These are phyloP conservation scores for Acronicta aceris DNA, from an alignment of 2,888 invertebrate species.

Conservation along the genomic window DNA sequence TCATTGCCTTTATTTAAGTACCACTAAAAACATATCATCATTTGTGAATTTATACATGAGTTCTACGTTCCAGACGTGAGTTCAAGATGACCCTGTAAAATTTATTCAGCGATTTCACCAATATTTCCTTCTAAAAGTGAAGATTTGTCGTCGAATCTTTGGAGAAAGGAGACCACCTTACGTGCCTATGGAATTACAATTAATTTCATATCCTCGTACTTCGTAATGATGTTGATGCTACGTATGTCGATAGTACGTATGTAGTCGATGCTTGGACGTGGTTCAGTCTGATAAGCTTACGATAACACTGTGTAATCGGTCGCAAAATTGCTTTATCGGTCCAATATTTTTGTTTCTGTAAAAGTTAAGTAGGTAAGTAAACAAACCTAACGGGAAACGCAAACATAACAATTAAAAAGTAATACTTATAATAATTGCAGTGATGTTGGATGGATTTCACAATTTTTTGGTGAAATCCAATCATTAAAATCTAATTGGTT, in stretches of 20 bases:
- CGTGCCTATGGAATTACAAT: slow-evolving; percentile 77
- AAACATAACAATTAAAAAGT: too few relatives aligned
- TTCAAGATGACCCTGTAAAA: slow-evolving; percentile 10
- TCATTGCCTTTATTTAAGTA: too few relatives aligned
- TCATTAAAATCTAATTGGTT: too few relatives aligned
- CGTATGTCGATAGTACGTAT: slow-evolving; percentile 8
- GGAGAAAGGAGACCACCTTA: slow-evolving; percentile 78
- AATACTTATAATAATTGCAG: neutral
- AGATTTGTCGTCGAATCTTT: slow-evolving; percentile 67
- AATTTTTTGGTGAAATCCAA: too few relatives aligned
- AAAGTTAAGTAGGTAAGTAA: slow-evolving; percentile 2
- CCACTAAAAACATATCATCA: too few relatives aligned
- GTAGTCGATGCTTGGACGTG: slow-evolving; percentile 24
- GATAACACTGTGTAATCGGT: slow-evolving; percentile 43
- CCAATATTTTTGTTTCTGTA: slow-evolving; percentile 18
- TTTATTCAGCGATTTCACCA: slow-evolving; percentile 45
- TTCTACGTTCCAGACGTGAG: neutral
- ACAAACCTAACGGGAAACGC: too few relatives aligned
- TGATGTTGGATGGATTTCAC: neutral
- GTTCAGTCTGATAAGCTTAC: slow-evolving; percentile 14
- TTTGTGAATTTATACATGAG: too few relatives aligned
- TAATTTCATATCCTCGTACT: slow-evolving; percentile 75
- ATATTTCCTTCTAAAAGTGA: slow-evolving; percentile 48
- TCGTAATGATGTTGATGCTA: slow-evolving; percentile 52
- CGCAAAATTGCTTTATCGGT: slow-evolving; percentile 28